These are phyloP conservation scores for Shinisaurus crocodilurus DNA, from an alignment of 2,113 vertebrate species.

Conservation along the genomic window DNA sequence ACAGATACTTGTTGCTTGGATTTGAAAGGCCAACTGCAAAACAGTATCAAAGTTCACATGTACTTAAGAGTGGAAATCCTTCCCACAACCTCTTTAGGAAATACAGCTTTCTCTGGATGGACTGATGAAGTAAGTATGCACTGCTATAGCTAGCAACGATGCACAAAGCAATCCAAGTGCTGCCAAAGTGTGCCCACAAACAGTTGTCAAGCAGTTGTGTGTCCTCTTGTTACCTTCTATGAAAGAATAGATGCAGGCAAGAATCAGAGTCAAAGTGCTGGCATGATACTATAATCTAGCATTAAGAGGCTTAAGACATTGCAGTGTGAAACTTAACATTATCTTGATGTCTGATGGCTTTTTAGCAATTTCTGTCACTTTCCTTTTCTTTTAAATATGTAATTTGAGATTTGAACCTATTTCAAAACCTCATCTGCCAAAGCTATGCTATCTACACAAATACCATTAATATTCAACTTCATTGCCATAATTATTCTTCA, in stretches of 20 bases:
- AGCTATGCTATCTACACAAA: background rate
- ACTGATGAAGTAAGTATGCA: background rate
- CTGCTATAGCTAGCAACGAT: background rate
- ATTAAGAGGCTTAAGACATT: background rate
- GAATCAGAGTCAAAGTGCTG: background rate
- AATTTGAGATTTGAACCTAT: background rate
- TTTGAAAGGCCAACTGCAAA: background rate
- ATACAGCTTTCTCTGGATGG: background rate
- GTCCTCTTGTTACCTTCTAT: too few relatives aligned
- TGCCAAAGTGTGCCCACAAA: background rate
- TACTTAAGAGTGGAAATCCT: too few relatives aligned
- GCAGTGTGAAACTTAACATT: background rate
- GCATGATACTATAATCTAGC: background rate
- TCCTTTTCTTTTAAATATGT: constrained; percentile 7
- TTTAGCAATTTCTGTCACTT: background rate
- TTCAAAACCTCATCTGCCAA: background rate
- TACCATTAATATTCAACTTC: background rate
- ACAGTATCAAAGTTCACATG: background rate
- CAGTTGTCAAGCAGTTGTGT: too few relatives aligned
- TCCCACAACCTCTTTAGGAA: background rate
- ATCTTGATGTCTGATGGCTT: background rate
- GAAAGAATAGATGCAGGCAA: background rate
- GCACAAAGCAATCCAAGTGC: background rate
- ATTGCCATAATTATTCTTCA: background rate
- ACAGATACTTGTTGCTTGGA: background rate